Percentiles rank a stretch among this genome's conserved stretches.
phyloP scores from a whole-genome alignment of 2,113 vertebrate species.

The Equus quagga region DNA sequence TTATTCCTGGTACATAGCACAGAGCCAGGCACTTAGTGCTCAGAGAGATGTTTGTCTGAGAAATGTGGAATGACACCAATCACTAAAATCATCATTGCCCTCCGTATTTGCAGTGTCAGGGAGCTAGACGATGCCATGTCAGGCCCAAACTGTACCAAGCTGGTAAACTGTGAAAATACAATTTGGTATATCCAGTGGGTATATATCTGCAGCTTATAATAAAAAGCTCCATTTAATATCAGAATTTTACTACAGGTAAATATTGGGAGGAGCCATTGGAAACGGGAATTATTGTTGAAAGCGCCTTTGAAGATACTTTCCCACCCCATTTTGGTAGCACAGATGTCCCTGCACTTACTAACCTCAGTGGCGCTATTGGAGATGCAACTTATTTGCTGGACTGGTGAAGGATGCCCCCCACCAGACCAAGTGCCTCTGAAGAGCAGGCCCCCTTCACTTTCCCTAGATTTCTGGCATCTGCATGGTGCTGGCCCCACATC shows the following conservation, averaged over 20 bases:
- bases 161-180: background rate
- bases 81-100: background rate
- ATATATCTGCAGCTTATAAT: background rate
- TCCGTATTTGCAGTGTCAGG: background rate
- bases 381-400: background rate
- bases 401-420: background rate
- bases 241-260: background rate
- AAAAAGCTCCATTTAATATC: background rate
- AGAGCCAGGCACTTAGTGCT: background rate
- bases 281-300: background rate
- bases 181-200: background rate
- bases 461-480: background rate
- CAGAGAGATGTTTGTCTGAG: background rate
- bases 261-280: background rate
- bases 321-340: background rate
- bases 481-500: background rate
- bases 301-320: background rate
- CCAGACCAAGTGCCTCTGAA: background rate
- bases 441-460: background rate
- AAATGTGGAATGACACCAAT: background rate
- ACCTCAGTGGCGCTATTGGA: background rate
- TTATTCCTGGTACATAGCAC: background rate
- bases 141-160: no score
- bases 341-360: background rate
- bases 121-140: background rate